Percentiles rank a stretch among this genome's conserved stretches.
phyloP scores from a whole-genome alignment of 1,140 invertebrate genomes.

The Araneus ventricosus region DNA sequence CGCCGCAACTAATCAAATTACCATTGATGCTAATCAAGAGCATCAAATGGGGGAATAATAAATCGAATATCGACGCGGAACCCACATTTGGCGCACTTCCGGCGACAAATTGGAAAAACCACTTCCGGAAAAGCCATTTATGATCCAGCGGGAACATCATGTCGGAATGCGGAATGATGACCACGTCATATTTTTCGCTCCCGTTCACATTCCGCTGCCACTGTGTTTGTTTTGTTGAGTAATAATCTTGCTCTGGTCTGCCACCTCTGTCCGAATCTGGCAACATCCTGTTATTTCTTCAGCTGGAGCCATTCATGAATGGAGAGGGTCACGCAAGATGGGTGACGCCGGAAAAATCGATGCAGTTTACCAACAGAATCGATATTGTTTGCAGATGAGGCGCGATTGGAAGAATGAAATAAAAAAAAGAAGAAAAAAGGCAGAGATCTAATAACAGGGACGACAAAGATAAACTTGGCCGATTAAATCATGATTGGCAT shows the following conservation, averaged over 20 bases:
- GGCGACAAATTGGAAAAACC: background rate
- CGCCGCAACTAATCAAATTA: too few relatives aligned
- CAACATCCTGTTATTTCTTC: slow-evolving; percentile 26
- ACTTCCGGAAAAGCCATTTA: background rate
- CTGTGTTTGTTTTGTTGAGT: background rate
- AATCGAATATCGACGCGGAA: background rate
- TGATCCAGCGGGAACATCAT: background rate
- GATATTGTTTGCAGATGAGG: slow-evolving; percentile 18
- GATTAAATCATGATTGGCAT: background rate
- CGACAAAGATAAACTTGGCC: background rate
- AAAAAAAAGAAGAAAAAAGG: background rate
- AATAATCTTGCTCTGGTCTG: background rate
- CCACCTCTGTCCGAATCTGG: background rate
- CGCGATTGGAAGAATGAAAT: background rate
- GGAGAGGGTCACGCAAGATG: background rate
- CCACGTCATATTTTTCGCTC: slow-evolving; percentile 6
- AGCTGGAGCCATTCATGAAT: slow-evolving; percentile 25
- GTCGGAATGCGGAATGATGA: slow-evolving; percentile 32
- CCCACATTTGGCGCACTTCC: background rate
- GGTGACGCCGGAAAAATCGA: background rate
- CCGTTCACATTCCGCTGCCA: slow-evolving; percentile 10
- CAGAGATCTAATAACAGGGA: too few relatives aligned
- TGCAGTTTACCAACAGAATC: background rate
- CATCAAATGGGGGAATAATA: background rate
- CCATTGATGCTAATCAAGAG: background rate